Evolutionary conservation across 2,113 vertebrate genomes (phyloP).

Genomic region (Cottus gobio): DNA sequence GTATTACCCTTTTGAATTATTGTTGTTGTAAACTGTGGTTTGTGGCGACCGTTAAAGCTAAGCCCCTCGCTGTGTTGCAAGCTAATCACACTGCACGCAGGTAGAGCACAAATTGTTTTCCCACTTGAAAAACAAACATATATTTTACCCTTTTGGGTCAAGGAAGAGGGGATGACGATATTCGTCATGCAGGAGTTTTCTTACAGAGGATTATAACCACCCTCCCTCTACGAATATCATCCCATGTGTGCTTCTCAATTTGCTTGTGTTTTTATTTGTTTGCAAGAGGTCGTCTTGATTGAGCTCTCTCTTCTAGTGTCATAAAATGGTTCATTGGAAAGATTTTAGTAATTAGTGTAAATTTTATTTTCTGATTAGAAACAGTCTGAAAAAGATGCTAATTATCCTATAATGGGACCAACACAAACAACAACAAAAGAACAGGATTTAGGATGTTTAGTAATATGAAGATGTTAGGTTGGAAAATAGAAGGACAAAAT

Average conservation of each 20-base stretch:
- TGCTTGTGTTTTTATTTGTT: neutral
- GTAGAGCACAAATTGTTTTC: neutral
- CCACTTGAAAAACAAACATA: neutral
- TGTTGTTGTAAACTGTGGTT: neutral
- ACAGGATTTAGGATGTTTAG: conserved; percentile 22
- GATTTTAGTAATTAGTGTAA: neutral
- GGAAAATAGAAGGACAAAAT: conserved; percentile 6
- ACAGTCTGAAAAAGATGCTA: neutral
- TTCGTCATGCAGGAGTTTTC: neutral
- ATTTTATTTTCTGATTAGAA: neutral
- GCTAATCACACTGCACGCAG: neutral
- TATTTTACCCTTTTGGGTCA: neutral
- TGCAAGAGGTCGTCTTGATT: neutral
- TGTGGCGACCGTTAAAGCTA: neutral
- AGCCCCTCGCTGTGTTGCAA: neutral
- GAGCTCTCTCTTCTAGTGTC: neutral
- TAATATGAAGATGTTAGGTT: conserved; percentile 1
- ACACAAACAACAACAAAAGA: neutral
- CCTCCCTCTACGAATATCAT: neutral
- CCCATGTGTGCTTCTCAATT: neutral
- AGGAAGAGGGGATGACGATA: neutral
- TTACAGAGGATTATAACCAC: no score
- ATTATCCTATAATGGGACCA: neutral
- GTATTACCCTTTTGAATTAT: neutral
- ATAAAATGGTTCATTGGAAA: neutral